A percentile compares a stretch with the other conserved stretches of the same genome.
Conservation (phyloP, 1,140 invertebrate species). For the Drosophila biarmipes region DNA sequence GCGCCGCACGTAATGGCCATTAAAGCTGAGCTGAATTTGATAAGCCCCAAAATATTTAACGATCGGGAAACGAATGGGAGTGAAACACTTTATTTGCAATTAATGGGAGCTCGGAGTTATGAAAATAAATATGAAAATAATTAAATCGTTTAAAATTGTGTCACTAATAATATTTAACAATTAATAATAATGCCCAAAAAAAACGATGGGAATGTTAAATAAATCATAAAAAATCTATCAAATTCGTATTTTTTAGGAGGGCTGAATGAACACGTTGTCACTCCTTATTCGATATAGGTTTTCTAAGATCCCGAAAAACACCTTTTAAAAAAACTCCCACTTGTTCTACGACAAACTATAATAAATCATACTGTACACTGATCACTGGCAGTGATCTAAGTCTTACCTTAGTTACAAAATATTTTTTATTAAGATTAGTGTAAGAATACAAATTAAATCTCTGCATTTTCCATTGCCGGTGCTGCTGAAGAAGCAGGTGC, state of each 20-base stretch:
- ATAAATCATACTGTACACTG: neutral
- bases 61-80: conserved; percentile 11
- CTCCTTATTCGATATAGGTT: too few relatives aligned
- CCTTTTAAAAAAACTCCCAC: too few relatives aligned
- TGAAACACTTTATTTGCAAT: conserved; percentile 16
- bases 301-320: too few relatives aligned
- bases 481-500: neutral
- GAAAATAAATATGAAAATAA: neutral
- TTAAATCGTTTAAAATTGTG: neutral
- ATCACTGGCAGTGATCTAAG: neutral
- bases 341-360: too few relatives aligned
- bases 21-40: conserved; percentile 74
- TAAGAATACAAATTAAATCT: conserved; percentile 19
- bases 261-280: too few relatives aligned
- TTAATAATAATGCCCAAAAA: neutral
- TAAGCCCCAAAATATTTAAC: conserved; percentile 27
- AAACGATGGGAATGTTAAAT: too few relatives aligned
- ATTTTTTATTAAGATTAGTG: conserved; percentile 16
- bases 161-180: neutral
- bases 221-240: too few relatives aligned
- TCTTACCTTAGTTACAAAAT: neutral
- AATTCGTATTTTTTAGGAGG: too few relatives aligned
- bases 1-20: conserved; percentile 50
- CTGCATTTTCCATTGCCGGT: conserved; percentile 10
- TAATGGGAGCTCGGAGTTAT: neutral